Conservation (phyloP, 2,113 vertebrate species). For the Marmota flaviventris region DNA sequence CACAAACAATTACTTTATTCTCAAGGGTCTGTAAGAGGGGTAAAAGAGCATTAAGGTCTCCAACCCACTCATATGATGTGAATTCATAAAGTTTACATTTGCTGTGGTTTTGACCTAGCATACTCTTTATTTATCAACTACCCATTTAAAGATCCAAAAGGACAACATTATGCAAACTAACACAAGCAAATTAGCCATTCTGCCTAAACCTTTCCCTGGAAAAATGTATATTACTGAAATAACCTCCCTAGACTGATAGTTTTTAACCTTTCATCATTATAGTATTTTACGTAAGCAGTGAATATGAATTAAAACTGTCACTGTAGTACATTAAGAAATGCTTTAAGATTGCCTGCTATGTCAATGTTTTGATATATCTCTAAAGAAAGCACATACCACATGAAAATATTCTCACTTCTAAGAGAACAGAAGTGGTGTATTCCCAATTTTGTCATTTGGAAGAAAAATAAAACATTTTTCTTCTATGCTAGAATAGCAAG, state of each 20-base stretch:
- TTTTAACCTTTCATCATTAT: background rate
- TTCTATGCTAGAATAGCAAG: constrained; percentile 19
- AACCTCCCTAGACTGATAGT: background rate
- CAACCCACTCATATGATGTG: background rate
- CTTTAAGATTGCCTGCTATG: background rate
- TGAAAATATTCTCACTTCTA: constrained; percentile 27
- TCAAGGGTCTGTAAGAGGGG: constrained; percentile 4
- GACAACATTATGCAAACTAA: background rate
- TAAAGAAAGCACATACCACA: constrained; percentile 6
- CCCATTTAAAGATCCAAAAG: constrained; percentile 11
- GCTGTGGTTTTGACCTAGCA: background rate
- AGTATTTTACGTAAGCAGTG: background rate
- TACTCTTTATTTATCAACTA: background rate
- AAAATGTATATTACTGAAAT: constrained; percentile 20
- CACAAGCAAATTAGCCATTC: background rate
- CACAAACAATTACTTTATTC: constrained; percentile 45
- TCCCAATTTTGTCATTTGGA: constrained; percentile 55
- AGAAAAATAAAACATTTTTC: constrained; percentile 48
- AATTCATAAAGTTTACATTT: constrained; percentile 59
- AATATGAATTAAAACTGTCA: constrained; percentile 29
- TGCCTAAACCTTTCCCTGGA: background rate
- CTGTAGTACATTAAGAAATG: background rate
- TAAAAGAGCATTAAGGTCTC: constrained; percentile 49
- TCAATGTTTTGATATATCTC: constrained; percentile 34
- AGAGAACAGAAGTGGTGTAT: background rate